Evolutionary conservation across 2,888 invertebrate genomes (phyloP), one percentile per base, ranked within the genome.

Genomic region (Micropterix aruncella): DNA sequence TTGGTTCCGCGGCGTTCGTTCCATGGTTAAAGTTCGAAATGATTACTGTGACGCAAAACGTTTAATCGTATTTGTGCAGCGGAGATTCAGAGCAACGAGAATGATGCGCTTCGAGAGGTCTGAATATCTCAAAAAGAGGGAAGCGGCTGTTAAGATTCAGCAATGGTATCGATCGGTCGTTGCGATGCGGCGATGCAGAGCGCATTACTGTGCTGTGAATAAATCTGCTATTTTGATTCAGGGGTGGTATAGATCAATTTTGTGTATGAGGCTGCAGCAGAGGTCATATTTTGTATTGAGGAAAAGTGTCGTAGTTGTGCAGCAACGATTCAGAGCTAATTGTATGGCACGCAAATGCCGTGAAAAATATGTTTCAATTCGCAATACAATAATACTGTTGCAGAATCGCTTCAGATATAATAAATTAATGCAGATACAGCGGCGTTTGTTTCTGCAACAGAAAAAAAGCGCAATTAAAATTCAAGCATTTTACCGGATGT

Each of bases 401-500:
- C 74, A 74, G 52, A 60, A 59, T 37, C 57, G 54, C 38, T 63
- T 61, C 51, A 59, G 65, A 51, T 56, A 52, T 2, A 61, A 56
- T 43, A 56, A 57, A 49, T 43, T 52, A 9, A 51, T 62, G 9
- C 55, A 59, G 45, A 43, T 50, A 41, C 60, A 60, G 46, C 59
- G 62, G 2, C 48, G 48, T 16, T 46, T 56, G 44, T 66, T 54
- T 53, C 46, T 62, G 44, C 54, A 49, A 36, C 38, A 65, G 2
- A 63, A 54, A 50, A 54, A 53, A 36, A 60, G 58, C 18, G 52
- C 56, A 5, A 53, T 65, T 14, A 51, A 50, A 2, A 52, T 68
- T 16, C 74, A 74, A 50, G 61, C 65, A 12, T 48, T 54, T 9
- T 59, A 62, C 47, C 62, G 71, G 36, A 65, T 60, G 62, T 52